These are phyloP conservation scores for Terrapene triunguis DNA, from an alignment of 2,113 vertebrate species.

Conservation along the genomic window DNA sequence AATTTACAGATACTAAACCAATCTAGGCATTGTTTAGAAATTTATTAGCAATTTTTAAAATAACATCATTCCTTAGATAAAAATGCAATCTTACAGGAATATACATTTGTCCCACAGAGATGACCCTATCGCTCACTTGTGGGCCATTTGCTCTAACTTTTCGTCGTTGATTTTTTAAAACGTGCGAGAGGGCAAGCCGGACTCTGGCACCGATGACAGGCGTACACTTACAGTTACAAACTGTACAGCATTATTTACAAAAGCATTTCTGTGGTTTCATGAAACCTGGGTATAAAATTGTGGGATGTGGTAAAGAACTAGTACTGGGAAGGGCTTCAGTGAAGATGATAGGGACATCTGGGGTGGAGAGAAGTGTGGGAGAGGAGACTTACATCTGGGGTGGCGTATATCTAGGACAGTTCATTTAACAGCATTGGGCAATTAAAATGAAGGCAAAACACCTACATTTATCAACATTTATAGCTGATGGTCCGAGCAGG, in stretches of 20 bases:
- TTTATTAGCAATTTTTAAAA: conserved; percentile 99
- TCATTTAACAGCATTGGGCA: conserved; percentile 69
- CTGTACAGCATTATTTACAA: conserved; percentile 91
- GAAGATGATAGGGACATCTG: conserved; percentile 4
- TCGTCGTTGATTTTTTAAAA: conserved; percentile 88
- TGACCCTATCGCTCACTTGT: conserved; percentile 80
- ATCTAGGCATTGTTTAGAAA: conserved; percentile 85
- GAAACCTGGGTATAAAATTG: conserved; percentile 79
- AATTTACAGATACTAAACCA: conserved; percentile 79
- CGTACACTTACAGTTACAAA: conserved; percentile 93
- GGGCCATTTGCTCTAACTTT: conserved; percentile 71
- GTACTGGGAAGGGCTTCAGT: background rate
- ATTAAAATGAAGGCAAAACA: conserved; percentile 69
- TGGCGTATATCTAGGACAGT: conserved; percentile 43
- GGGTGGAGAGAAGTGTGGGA: conserved; percentile 39
- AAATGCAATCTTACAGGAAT: conserved; percentile 99
- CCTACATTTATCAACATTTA: conserved; percentile 72
- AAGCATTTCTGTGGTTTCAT: conserved; percentile 79
- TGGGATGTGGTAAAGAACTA: conserved; percentile 59
- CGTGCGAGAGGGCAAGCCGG: conserved; percentile 94
- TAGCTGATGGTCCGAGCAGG: conserved; percentile 69
- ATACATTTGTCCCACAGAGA: conserved; percentile 93
- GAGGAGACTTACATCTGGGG: conserved; percentile 55
- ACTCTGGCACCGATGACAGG: conserved; percentile 92
- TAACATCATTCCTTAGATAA: conserved; percentile 99